Evolutionary conservation across 2,113 vertebrate genomes (phyloP).

Genomic region (Sinocyclocheilus rhinocerous): DNA sequence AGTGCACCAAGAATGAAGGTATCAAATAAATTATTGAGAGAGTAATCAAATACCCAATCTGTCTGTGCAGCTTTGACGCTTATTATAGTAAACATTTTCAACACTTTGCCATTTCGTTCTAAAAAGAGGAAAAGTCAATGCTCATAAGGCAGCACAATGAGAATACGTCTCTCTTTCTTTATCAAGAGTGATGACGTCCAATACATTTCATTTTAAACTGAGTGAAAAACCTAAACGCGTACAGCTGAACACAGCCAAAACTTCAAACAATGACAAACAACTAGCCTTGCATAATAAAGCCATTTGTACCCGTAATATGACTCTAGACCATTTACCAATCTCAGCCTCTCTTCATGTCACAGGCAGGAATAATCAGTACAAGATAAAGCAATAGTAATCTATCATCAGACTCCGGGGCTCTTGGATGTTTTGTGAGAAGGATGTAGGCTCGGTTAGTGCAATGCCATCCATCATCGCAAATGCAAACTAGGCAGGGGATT

Average conservation of each 20-base stretch:
- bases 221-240: background rate
- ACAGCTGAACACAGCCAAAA: constrained; percentile 17
- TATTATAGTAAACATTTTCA: constrained; percentile 6
- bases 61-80: background rate
- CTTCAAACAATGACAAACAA: constrained; percentile 44
- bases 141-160: background rate
- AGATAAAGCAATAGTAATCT: constrained; percentile 70
- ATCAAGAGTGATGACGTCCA: background rate
- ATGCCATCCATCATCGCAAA: constrained; percentile 72
- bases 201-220: background rate
- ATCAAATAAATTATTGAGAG: constrained; percentile 13
- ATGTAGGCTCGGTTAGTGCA: constrained; percentile 43
- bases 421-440: constrained; percentile 55
- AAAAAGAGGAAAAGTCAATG: background rate
- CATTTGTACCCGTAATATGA: constrained; percentile 52
- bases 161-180: background rate
- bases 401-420: constrained; percentile 61
- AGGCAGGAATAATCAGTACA: constrained; percentile 67
- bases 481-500: constrained; percentile 68
- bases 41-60: background rate
- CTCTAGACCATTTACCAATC: constrained; percentile 56
- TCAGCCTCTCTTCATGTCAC: constrained; percentile 40
- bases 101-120: background rate
- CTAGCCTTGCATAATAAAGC: constrained; percentile 56
- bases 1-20: background rate